Percentiles rank a stretch among this genome's conserved stretches.
phyloP scores from a whole-genome alignment of 2,888 invertebrate species.

The Scelioninae gen. 1 region DNA sequence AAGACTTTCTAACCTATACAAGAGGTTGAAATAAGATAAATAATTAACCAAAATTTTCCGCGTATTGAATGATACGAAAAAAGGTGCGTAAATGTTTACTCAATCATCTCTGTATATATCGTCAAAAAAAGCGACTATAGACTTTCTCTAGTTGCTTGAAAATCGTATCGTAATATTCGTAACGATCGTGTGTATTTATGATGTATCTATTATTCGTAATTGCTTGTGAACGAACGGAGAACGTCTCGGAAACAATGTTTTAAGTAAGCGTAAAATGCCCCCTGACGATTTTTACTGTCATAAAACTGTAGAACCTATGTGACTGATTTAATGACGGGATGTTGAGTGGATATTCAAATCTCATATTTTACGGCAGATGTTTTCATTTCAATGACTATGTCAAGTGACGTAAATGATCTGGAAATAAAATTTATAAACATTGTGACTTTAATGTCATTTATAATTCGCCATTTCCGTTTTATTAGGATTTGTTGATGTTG shows the following conservation, averaged over 20 bases:
- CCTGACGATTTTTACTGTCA: slow-evolving; percentile 32
- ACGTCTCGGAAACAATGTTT: slow-evolving; percentile 27
- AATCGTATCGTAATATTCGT: slow-evolving; percentile 14
- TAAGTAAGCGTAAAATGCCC: slow-evolving; percentile 12
- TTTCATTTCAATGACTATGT: slow-evolving; percentile 21
- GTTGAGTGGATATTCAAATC: not conserved
- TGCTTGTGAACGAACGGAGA: slow-evolving; percentile 60
- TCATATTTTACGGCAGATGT: slow-evolving; percentile 17
- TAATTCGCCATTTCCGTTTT: too few relatives aligned
- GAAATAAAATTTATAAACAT: not conserved
- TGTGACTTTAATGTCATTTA: not conserved
- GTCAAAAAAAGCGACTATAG: not conserved
- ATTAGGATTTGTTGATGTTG: slow-evolving; percentile 61
- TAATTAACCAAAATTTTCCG: slow-evolving; percentile 15
- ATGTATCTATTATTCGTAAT: slow-evolving; percentile 76
- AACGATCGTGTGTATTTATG: slow-evolving; percentile 33
- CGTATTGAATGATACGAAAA: slow-evolving; percentile 1
- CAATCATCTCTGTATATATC: not conserved
- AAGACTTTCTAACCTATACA: slow-evolving; percentile 25
- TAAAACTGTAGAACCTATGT: slow-evolving; percentile 27
- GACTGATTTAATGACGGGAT: slow-evolving; percentile 33
- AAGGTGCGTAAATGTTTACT: slow-evolving; percentile 9
- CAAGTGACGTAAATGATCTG: not conserved
- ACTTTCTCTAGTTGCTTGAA: not conserved
- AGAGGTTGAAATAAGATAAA: slow-evolving; percentile 1